Base-by-base conservation (phyloP, 2,797 vertebrate genomes). In the Halcyon chelicuti region DNA sequence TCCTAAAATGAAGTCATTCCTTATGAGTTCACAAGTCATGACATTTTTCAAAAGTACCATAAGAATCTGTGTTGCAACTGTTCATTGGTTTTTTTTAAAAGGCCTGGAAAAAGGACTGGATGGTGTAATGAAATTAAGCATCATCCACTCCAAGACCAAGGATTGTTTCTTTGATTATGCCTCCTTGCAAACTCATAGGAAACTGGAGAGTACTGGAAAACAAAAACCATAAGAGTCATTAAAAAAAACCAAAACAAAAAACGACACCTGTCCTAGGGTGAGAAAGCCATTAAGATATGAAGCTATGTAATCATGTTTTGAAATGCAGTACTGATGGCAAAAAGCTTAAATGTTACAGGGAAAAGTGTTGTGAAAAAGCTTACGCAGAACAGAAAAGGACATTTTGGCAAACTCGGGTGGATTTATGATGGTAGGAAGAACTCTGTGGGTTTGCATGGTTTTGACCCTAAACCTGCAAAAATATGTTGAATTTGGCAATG, bases 391-490 rank as follows among this genome's bases (percentile, higher is more conserved):
- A 84, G 23, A 79, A 94, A 60, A 77, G 49, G 91, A 72, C n/a
- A 37, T 82, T 95, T 96, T 94, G 96, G 93, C 92, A 94, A 94
- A 82, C 52, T 72, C n/a, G 8, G 40, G 7, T 35, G 96, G 95
- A 97, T 97, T 97, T 97, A 96, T 97, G 85, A 67, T 85, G 84
- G 71, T 90, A 75, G 52, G 66, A 95, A 46, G 73, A 95, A 70
- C 86, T 95, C 81, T 63, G 74, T 51, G 90, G 89, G 74, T 97
- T 96, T 97, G 66, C 86, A 72, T 95, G 91, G 76, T 92, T 97
- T 96, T 96, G 94, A 96, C 96, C 96, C 90, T 79, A 95, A 95
- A 96, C 95, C 91, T 95, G 75, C 91, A 93, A 90, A 96, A 94
- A 58, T 90, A 92, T 95, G 86, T 95, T 94, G 82, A 78, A 96